A percentile compares a stretch with the other conserved stretches of the same genome.
phyloP scores from a whole-genome alignment of 2,113 vertebrate genomes.

The Eretmochelys imbricata region DNA sequence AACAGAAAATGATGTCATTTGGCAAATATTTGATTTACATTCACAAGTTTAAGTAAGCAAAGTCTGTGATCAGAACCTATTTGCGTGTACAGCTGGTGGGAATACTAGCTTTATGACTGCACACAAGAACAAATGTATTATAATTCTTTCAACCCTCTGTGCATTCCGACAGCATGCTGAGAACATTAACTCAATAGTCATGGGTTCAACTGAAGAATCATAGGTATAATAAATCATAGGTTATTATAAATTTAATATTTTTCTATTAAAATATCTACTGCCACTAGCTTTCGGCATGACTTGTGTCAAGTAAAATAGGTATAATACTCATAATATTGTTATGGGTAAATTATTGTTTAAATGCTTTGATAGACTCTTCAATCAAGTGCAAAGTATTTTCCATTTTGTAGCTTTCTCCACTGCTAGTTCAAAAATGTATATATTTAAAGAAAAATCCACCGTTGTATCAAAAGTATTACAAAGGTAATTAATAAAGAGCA shows the following conservation, averaged over 20 bases:
- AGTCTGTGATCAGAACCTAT: not conserved
- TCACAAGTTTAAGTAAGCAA: not conserved
- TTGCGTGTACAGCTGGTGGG: not conserved
- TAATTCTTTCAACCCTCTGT: slow-evolving; percentile 26
- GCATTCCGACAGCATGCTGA: not conserved
- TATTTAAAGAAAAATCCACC: not conserved
- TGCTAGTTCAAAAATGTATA: not conserved
- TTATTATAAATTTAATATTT: not conserved
- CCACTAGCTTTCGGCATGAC: not conserved
- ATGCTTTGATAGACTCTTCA: not conserved
- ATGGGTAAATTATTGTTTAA: not conserved
- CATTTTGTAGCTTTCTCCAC: not conserved
- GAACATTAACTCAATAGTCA: not conserved
- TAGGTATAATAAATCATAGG: not conserved
- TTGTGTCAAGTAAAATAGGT: not conserved
- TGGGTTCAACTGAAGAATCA: not conserved
- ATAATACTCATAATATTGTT: not conserved
- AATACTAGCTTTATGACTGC: not conserved
- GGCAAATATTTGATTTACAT: not conserved
- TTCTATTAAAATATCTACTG: not conserved
- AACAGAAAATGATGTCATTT: not conserved
- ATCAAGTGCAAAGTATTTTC: not conserved
- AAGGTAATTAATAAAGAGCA: not conserved
- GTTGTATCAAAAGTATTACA: not conserved
- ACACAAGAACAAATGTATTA: slow-evolving; percentile 13